These are phyloP conservation scores for Ischnura elegans DNA, from an alignment of 2,888 invertebrate genomes.

Conservation along the genomic window DNA sequence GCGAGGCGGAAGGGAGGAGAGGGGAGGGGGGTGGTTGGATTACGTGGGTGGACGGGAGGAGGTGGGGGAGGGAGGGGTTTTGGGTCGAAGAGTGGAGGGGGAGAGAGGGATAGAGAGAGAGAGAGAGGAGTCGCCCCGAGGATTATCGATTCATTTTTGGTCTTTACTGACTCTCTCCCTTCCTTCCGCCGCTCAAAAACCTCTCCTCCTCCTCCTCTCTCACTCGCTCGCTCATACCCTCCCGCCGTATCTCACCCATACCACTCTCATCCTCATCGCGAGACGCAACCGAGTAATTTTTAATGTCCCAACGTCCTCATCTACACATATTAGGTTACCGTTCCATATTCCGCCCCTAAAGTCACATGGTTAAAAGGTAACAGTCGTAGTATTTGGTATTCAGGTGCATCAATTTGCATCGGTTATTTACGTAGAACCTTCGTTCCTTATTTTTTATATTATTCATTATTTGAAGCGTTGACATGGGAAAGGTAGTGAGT, in stretches of 20 bases:
- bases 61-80: background rate
- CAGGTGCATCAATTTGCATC: background rate
- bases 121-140: constrained; percentile 19
- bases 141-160: constrained; percentile 25
- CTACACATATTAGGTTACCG: too few species aligned
- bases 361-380: too few species aligned
- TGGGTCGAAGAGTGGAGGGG: background rate
- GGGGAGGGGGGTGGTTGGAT: background rate
- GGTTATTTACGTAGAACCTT: too few species aligned
- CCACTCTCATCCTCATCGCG: background rate
- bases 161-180: constrained; percentile 26
- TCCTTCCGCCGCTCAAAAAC: background rate
- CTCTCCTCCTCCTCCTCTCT: background rate
- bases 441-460: too few species aligned
- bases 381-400: too few species aligned
- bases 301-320: background rate
- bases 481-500: too few species aligned
- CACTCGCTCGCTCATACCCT: background rate
- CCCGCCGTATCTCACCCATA: background rate
- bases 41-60: background rate
- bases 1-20: background rate
- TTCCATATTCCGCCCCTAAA: too few species aligned
- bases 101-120: background rate
- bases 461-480: too few species aligned
- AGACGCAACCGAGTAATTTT: background rate